A percentile compares a stretch with the other conserved stretches of the same genome.
phyloP scores from a whole-genome alignment of 30 jellyfish, hydroid and myxozoan genomes.

The Nemopilema nomurai region DNA sequence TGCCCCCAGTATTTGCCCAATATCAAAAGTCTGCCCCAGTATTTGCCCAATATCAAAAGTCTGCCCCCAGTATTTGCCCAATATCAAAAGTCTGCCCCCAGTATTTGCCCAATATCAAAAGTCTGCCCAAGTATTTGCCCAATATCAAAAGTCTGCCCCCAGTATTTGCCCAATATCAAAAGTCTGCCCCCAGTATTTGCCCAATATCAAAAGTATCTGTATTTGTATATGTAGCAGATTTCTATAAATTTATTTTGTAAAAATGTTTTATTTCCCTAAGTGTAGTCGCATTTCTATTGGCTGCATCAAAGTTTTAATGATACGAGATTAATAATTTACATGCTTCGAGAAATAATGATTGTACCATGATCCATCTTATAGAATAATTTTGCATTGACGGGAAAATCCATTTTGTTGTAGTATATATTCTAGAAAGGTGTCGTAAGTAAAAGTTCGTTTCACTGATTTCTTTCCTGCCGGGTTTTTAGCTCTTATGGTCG shows the following conservation, averaged over 20 bases:
- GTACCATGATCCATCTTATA: constrained; percentile 14
- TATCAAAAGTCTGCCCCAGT: too few relatives aligned
- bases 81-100: too few relatives aligned
- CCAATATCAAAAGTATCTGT: background rate
- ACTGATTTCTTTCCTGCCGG: too few relatives aligned
- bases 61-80: too few relatives aligned
- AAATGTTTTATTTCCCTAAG: constrained; percentile 36
- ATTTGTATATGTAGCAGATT: constrained; percentile 32
- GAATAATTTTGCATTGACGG: constrained; percentile 9
- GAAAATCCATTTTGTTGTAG: background rate
- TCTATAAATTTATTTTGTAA: constrained; percentile 55
- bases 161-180: too few relatives aligned
- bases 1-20: too few relatives aligned
- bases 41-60: too few relatives aligned
- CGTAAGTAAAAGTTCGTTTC: background rate
- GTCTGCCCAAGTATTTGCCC: too few relatives aligned
- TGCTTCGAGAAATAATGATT: constrained; percentile 15
- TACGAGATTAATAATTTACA: constrained; percentile 28
- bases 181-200: too few relatives aligned
- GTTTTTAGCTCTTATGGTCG: too few relatives aligned
- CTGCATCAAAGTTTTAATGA: constrained; percentile 38
- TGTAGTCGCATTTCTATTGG: constrained; percentile 47
- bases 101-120: too few relatives aligned
- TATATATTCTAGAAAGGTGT: background rate
- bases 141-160: too few relatives aligned